A percentile compares a stretch with the other conserved stretches of the same genome.
Conservation (phyloP, 2,797 vertebrate genomes). For the Pseudotriccus pelzelni region DNA sequence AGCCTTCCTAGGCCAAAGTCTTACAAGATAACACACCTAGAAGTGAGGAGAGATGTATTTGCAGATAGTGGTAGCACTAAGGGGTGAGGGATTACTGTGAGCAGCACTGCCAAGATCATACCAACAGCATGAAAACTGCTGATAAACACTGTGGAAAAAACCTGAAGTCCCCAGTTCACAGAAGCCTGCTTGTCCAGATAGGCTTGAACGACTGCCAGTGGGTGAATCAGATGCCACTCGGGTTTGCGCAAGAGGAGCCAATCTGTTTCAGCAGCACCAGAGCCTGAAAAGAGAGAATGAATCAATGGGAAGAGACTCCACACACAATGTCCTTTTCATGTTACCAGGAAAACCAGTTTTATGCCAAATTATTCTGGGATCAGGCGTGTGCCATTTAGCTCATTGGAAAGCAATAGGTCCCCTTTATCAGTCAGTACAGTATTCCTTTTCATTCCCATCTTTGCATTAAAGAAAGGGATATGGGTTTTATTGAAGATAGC, state of each 20-base stretch:
- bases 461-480: constrained; percentile 20
- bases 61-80: not conserved
- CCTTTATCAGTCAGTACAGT: constrained; percentile 56
- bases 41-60: not conserved
- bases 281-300: constrained; percentile 45
- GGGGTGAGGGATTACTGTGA: constrained; percentile 34
- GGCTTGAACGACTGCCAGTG: constrained; percentile 60
- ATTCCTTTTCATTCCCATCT: constrained; percentile 58
- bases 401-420: constrained; percentile 52
- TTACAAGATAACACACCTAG: constrained; percentile 14
- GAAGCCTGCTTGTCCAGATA: constrained; percentile 65
- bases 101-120: constrained; percentile 55
- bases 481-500: not conserved
- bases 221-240: constrained; percentile 61
- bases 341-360: not conserved
- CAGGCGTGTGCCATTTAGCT: constrained; percentile 35
- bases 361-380: not conserved
- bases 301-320: constrained; percentile 24
- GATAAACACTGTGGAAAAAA: constrained; percentile 57
- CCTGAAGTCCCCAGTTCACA: constrained; percentile 26
- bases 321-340: constrained; percentile 1
- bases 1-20: not conserved
- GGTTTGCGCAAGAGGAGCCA: constrained; percentile 25
- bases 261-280: constrained; percentile 41
- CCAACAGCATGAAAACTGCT: constrained; percentile 61